phyloP scores from a whole-genome alignment of 2,888 invertebrate genomes.

The Cryptus viduatorius region DNA sequence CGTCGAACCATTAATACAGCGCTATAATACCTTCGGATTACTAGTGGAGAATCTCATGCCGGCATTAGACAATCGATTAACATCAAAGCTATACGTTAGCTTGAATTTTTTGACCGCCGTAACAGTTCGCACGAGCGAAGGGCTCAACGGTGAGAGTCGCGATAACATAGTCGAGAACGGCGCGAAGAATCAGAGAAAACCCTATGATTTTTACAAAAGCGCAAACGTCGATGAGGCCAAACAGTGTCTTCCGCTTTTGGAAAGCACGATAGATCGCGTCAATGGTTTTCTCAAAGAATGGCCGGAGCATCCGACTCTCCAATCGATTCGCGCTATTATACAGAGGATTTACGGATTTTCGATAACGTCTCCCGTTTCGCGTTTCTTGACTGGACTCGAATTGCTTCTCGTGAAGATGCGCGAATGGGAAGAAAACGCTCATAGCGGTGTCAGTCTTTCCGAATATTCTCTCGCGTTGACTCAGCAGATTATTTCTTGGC shows the following conservation, averaged over 20 bases:
- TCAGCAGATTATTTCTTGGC: conserved; percentile 94
- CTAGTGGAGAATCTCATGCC: conserved; percentile 86
- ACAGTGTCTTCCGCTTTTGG: conserved; percentile 90
- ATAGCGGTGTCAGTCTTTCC: conserved; percentile 93
- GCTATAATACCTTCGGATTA: conserved; percentile 87
- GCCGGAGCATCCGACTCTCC: conserved; percentile 96
- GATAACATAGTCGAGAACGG: conserved; percentile 41
- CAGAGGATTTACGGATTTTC: conserved; percentile 90
- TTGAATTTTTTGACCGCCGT: conserved; percentile 86
- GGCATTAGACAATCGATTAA: conserved; percentile 86
- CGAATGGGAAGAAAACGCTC: conserved; percentile 97
- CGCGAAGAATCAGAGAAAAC: conserved; percentile 65
- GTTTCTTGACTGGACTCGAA: conserved; percentile 96
- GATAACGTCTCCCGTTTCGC: conserved; percentile 93
- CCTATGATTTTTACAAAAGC: conserved; percentile 93
- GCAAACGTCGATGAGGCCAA: conserved; percentile 92
- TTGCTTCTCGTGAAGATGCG: conserved; percentile 93
- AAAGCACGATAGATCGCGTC: conserved; percentile 88
- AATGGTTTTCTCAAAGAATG: conserved; percentile 90
- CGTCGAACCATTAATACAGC: conserved; percentile 86
- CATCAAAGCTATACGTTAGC: conserved; percentile 86
- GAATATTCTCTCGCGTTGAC: conserved; percentile 91
- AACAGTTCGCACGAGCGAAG: conserved; percentile 85
- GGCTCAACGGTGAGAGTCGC: conserved; percentile 82
- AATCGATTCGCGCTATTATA: conserved; percentile 90